These are phyloP conservation scores for Theonella swinhoei DNA, from an alignment of 37 sponge, comb jelly and placozoan species.

Conservation along the genomic window DNA sequence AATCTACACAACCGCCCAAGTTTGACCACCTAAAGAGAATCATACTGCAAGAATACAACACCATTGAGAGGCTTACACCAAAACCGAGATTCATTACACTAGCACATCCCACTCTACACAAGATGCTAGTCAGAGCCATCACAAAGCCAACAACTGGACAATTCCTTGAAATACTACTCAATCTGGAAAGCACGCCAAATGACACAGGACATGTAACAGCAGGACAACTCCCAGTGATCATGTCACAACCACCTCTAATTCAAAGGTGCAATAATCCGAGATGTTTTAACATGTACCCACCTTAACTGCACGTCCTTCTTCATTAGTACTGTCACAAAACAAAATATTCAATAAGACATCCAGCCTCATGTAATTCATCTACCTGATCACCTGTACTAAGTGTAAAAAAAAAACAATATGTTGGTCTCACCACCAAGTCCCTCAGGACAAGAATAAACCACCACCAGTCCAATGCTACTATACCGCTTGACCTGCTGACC, in stretches of 20 bases:
- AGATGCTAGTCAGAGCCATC: background rate
- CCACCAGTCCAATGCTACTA: constrained; percentile 29
- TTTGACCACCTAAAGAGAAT: constrained; percentile 3
- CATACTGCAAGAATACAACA: constrained; percentile 3
- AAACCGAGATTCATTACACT: constrained; percentile 10
- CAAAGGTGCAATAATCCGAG: background rate
- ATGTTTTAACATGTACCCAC: constrained; percentile 35
- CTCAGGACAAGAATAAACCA: constrained; percentile 5
- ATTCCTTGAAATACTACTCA: background rate
- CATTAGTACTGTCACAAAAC: background rate
- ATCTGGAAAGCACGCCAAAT: too few species aligned
- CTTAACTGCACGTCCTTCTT: background rate
- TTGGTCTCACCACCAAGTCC: constrained; percentile 19
- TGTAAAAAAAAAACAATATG: constrained; percentile 46
- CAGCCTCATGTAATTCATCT: constrained; percentile 24
- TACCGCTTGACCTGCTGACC: too few species aligned
- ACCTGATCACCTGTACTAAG: constrained; percentile 35
- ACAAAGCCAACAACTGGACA: constrained; percentile 7
- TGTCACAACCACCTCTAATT: background rate
- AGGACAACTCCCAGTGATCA: background rate
- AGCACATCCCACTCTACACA: background rate
- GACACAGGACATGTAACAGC: background rate
- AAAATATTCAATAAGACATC: constrained; percentile 3
- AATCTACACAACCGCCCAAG: constrained; percentile 27
- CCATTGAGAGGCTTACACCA: background rate